Evolutionary conservation across 2,113 vertebrate genomes (phyloP).

Genomic region (Nothoprocta pentlandii): DNA sequence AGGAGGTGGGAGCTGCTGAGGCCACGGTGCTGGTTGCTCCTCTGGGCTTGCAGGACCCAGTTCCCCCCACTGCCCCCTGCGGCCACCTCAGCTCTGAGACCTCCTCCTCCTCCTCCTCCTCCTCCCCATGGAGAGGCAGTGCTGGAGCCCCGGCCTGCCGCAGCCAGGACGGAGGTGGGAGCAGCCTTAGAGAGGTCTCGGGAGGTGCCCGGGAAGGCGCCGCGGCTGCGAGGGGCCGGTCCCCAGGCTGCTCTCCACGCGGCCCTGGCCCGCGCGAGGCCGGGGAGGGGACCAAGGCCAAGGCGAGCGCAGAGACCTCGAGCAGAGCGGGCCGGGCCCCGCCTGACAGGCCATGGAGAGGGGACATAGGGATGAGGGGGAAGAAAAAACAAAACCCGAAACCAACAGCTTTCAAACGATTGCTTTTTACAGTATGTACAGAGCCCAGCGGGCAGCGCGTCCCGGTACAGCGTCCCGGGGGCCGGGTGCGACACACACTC

Average conservation of each 20-base stretch:
- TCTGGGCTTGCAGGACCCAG: too few species aligned
- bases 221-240: background rate
- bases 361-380: slow-evolving; percentile 16
- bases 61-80: too few species aligned
- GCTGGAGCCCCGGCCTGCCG: too few species aligned
- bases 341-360: background rate
- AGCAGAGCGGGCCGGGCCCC: background rate
- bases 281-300: too few species aligned
- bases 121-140: too few species aligned
- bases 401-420: slow-evolving; percentile 88
- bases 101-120: too few species aligned
- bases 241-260: too few species aligned
- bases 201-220: accelerated
- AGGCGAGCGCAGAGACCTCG: too few species aligned
- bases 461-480: slow-evolving; percentile 58
- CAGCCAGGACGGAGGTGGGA: background rate
- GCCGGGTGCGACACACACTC: slow-evolving; percentile 62
- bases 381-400: slow-evolving; percentile 75
- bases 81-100: too few species aligned
- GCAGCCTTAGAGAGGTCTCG: accelerated
- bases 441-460: slow-evolving; percentile 73
- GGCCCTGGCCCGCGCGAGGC: too few species aligned
- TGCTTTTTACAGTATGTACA: slow-evolving; percentile 98
- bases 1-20: too few species aligned
- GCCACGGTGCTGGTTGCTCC: too few species aligned